Percentiles rank a stretch among this genome's conserved stretches.
phyloP scores from a whole-genome alignment of 2,888 invertebrate species.

The Beris chalybata region DNA sequence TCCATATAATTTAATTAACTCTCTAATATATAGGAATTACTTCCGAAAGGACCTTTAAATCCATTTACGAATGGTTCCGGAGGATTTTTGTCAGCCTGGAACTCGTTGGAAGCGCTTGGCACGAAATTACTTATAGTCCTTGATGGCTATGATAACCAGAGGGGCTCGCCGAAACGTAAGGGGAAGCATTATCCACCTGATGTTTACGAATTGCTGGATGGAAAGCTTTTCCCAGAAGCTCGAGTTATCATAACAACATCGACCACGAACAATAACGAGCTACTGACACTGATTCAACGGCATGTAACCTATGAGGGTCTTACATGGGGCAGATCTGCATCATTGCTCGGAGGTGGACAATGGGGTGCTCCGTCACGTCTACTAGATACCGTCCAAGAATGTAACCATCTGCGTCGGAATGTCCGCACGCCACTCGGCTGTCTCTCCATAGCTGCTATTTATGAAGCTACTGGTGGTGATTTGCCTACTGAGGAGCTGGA shows the following conservation, averaged over 20 bases:
- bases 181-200: constrained; percentile 56
- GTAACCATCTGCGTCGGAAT: constrained; percentile 54
- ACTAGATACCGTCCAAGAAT: constrained; percentile 55
- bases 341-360: constrained; percentile 58
- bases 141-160: constrained; percentile 58
- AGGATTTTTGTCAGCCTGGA: constrained; percentile 56
- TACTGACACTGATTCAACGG: constrained; percentile 57
- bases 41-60: constrained; percentile 54
- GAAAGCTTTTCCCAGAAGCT: constrained; percentile 60
- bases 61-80: constrained; percentile 47
- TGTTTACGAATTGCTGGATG: constrained; percentile 59
- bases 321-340: constrained; percentile 58
- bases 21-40: constrained; percentile 49
- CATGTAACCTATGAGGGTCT: constrained; percentile 58
- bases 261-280: constrained; percentile 49
- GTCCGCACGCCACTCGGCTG: constrained; percentile 61
- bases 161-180: constrained; percentile 49
- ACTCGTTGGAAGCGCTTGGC: constrained; percentile 56
- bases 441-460: constrained; percentile 59
- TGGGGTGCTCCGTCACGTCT: constrained; percentile 56
- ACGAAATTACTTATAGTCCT: constrained; percentile 59
- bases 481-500: constrained; percentile 52
- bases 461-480: constrained; percentile 56
- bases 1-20: not conserved
- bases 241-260: constrained; percentile 60